Conservation (phyloP, 2,113 vertebrate genomes). For the Rhinichthys klamathensis region DNA sequence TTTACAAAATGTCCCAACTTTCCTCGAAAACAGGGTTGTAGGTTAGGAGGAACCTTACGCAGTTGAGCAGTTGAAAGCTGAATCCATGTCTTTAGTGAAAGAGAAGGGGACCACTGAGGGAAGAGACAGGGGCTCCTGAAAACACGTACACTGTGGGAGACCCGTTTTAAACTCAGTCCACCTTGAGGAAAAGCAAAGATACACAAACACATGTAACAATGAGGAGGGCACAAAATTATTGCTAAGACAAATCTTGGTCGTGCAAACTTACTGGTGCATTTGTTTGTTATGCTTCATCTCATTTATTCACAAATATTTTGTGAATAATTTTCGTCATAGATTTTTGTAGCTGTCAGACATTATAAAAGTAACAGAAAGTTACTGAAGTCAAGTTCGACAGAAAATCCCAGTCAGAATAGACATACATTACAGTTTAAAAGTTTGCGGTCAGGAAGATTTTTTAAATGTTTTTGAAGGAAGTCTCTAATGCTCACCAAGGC, state of each 20-base stretch:
- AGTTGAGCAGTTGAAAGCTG: background rate
- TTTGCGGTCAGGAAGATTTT: too few species aligned
- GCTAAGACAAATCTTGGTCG: background rate
- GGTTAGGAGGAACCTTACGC: background rate
- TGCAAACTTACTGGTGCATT: constrained; percentile 11
- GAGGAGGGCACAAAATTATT: background rate
- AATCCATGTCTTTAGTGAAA: constrained; percentile 30
- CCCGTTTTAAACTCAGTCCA: constrained; percentile 62
- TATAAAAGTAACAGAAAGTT: background rate
- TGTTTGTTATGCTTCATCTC: constrained; percentile 5
- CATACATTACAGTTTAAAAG: background rate
- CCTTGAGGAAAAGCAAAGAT: constrained; percentile 40
- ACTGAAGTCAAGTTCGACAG: background rate
- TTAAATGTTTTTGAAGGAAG: background rate
- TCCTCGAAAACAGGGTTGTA: too few species aligned
- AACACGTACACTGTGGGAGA: constrained; percentile 58
- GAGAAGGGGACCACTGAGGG: constrained; percentile 33
- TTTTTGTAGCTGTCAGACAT: constrained; percentile 8
- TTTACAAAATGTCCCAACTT: too few species aligned
- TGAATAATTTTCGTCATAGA: constrained; percentile 14
- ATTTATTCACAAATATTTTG: too few species aligned
- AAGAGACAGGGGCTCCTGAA: background rate
- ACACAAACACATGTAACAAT: background rate
- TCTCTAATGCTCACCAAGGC: background rate
- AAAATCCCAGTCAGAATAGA: background rate